phyloP scores from a whole-genome alignment of 2,113 vertebrate genomes.

The Synodontis membranacea region DNA sequence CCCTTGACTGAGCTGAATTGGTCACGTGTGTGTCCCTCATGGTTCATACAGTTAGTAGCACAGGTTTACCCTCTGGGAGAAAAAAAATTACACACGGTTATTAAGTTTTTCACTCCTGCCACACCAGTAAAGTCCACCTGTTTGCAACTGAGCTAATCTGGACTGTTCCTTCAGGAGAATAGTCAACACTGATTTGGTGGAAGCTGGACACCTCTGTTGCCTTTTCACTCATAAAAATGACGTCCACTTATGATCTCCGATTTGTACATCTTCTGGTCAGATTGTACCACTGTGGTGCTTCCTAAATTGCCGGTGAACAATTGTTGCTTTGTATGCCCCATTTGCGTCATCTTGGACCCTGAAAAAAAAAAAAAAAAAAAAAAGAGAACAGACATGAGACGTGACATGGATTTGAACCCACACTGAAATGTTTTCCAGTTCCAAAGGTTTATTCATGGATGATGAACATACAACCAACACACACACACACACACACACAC shows the following conservation, averaged over 20 bases:
- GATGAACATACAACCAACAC: not conserved
- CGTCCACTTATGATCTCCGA: conserved; percentile 15
- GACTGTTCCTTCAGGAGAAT: not conserved
- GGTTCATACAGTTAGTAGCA: not conserved
- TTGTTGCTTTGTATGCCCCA: conserved; percentile 2
- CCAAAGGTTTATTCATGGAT: not conserved
- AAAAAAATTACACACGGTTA: not conserved
- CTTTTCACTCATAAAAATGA: conserved; percentile 15
- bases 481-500: not conserved
- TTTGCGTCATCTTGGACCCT: conserved; percentile 33
- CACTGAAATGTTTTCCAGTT: not conserved
- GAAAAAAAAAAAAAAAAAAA: conserved; percentile 47
- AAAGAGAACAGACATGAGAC: conserved; percentile 28
- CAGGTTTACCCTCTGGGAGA: not conserved
- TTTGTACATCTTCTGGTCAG: conserved; percentile 27
- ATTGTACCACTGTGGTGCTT: conserved; percentile 1
- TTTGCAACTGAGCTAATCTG: not conserved
- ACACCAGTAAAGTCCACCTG: not conserved
- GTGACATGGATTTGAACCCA: not conserved
- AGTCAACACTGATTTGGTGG: not conserved
- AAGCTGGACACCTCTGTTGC: not conserved
- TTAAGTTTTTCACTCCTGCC: not conserved
- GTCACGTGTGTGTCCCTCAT: conserved; percentile 42
- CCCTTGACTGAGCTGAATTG: conserved; percentile 1
- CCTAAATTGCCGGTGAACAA: conserved; percentile 6